Percentiles rank a stretch among this genome's conserved stretches.
phyloP scores from a whole-genome alignment of 37 sponge, comb jelly and placozoan genomes.

The Amphimedon queenslandica region DNA sequence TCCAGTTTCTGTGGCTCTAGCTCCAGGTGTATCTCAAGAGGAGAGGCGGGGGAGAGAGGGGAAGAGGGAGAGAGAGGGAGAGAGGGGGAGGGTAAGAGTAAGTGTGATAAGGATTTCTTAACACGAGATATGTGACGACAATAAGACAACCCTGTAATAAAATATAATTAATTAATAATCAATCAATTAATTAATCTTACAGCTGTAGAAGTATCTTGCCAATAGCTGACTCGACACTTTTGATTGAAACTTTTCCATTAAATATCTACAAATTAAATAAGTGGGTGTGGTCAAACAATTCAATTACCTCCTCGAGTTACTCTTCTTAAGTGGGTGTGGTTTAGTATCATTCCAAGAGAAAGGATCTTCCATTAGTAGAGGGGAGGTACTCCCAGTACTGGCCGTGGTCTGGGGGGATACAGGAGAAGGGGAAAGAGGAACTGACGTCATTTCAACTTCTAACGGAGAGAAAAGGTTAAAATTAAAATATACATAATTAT shows the following conservation, averaged over 20 bases:
- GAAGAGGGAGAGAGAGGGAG: conserved; percentile 60
- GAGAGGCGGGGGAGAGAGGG: background rate
- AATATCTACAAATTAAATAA: background rate
- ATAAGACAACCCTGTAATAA: conserved; percentile 72
- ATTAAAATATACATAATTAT: no score
- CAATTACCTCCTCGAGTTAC: no score
- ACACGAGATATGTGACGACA: conserved; percentile 83
- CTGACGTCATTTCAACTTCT: no score
- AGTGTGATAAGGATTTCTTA: conserved; percentile 55
- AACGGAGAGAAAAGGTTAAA: no score
- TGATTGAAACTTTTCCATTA: conserved; percentile 52
- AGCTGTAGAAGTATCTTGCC: conserved; percentile 77
- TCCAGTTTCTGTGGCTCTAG: background rate
- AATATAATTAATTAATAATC: background rate
- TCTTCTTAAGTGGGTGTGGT: no score
- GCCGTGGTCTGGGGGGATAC: background rate
- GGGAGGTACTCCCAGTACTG: background rate
- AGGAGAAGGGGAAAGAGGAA: background rate
- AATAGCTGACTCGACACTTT: conserved; percentile 61
- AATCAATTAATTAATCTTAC: conserved; percentile 32
- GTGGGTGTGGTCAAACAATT: no score
- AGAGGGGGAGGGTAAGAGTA: conserved; percentile 24
- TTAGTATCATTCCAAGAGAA: no score
- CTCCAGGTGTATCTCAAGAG: background rate
- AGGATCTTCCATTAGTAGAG: no score